A percentile compares a stretch with the other conserved stretches of the same genome.
Evolutionary conservation across 1,140 invertebrate species (phyloP).

Genomic region (Listronotus oregonensis): DNA sequence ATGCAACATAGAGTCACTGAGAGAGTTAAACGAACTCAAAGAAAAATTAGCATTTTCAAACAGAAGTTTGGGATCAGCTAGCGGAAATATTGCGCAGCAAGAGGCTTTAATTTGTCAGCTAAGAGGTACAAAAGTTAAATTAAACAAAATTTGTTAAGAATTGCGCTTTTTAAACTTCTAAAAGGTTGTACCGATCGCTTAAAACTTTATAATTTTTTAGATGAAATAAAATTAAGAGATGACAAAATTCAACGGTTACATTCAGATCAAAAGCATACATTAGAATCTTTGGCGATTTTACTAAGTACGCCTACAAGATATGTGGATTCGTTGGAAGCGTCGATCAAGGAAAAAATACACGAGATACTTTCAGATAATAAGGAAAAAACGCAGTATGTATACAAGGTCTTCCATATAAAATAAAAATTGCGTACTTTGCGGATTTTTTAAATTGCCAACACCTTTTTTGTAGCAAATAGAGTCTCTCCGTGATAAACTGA

Average conservation of each 20-base stretch:
- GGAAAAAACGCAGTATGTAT: slow-evolving; percentile 69
- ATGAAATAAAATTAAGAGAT: slow-evolving; percentile 70
- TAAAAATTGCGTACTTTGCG: no score
- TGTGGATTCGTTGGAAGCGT: slow-evolving; percentile 73
- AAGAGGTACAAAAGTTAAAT: slow-evolving; percentile 62
- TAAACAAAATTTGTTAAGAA: background rate
- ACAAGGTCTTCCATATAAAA: no score
- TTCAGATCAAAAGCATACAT: slow-evolving; percentile 66
- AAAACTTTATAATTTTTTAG: no score
- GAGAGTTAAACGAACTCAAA: slow-evolving; percentile 68
- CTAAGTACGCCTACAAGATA: slow-evolving; percentile 70
- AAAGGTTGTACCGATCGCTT: no score
- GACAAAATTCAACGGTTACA: slow-evolving; percentile 70
- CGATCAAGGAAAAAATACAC: slow-evolving; percentile 76
- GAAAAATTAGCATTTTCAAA: slow-evolving; percentile 68
- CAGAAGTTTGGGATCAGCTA: slow-evolving; percentile 67
- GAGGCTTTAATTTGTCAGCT: slow-evolving; percentile 69
- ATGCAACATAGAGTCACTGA: slow-evolving; percentile 69
- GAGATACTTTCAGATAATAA: slow-evolving; percentile 77
- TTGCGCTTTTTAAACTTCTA: no score
- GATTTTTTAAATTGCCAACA: no score
- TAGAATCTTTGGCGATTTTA: slow-evolving; percentile 71
- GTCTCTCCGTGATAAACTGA: slow-evolving; percentile 70
- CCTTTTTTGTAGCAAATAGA: slow-evolving; percentile 68
- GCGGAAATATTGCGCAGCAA: slow-evolving; percentile 70